Evolutionary conservation across 2,888 invertebrate genomes (phyloP), one percentile per base, ranked within the genome.

Genomic region (Chrysolina haemoptera): DNA sequence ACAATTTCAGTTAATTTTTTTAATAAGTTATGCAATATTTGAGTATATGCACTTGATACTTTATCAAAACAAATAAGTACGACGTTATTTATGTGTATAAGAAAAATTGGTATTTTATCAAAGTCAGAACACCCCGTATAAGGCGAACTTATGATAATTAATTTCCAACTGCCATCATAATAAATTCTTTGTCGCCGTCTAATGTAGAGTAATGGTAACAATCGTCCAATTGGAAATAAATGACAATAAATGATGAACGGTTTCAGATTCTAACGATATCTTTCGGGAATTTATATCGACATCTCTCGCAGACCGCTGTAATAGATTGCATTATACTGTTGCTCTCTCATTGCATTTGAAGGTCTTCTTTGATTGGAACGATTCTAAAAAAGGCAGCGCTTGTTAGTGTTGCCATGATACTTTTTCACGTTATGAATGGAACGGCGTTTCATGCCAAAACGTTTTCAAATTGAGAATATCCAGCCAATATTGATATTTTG

Each of bases 261-360:
- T 84, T 82, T 85, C 85, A 80, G 81, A 81, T 85, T 84, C 85
- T 86, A 86, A 86, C 84, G 85, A 86, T 82, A 85, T 85, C 85
- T 85, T 83, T 81, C 81, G 85, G 84, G 85, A 86, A 85, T 86
- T 50, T 66, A 50, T 74, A 70, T 77, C 79, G 79, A 72, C 79
- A 75, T 74, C 53, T 16, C 74, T 53, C 27, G 59, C n/a, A 22
- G 59, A 59, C 59, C 78, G 79, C 81, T 81, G 83, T 84, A 84
- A 84, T 83, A 83, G 82, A 84, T 84, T 82, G 82, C 82, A 81
- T 82, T 82, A 81, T 82, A 79, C 82, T 81, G 82, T 82, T 81
- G 81, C 81, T 80, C 80, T 81, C 81, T 78, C 78, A 78, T 81
- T 82, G 83, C 82, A 82, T 76, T 77, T 68, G 80, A 81, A 81